phyloP scores from a whole-genome alignment of 2,797 vertebrate genomes.

The Lagorchestes hirsutus region DNA sequence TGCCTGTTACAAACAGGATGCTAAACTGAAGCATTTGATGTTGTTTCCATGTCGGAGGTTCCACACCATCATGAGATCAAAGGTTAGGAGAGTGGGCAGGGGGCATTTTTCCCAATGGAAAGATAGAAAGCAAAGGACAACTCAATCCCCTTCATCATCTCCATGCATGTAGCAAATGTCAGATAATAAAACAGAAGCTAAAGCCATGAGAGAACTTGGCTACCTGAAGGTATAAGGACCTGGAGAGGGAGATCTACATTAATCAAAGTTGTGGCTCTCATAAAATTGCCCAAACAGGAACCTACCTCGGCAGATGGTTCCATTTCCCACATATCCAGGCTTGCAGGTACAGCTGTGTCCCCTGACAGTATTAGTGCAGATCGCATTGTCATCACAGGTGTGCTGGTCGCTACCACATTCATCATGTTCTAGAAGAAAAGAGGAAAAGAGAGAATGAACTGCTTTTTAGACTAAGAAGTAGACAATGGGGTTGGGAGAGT shows the following conservation, averaged over 20 bases:
- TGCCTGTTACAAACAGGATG: neutral
- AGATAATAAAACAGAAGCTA: conserved; percentile 13
- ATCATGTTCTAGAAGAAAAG: conserved; percentile 87
- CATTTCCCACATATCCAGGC: conserved; percentile 94
- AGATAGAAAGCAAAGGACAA: conserved; percentile 26
- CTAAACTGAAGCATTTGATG: fast-evolving
- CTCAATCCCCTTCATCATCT: conserved; percentile 14
- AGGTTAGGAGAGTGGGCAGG: neutral
- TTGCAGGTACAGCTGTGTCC: conserved; percentile 97
- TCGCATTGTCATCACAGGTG: conserved; percentile 92
- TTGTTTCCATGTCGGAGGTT: fast-evolving
- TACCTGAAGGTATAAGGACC: neutral
- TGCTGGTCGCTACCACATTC: conserved; percentile 90
- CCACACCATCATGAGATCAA: neutral
- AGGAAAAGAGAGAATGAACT: conserved; percentile 13
- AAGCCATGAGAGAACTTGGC: neutral
- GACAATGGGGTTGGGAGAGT: conserved; percentile 13
- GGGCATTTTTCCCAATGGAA: conserved; percentile 9
- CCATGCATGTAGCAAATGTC: neutral
- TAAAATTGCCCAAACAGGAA: neutral
- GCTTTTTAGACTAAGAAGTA: neutral
- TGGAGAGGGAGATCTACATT: neutral
- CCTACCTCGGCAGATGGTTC: conserved; percentile 94
- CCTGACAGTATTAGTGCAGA: conserved; percentile 95
- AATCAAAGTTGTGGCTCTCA: neutral